A percentile compares a stretch with the other conserved stretches of the same genome.
Evolutionary conservation across 1,140 invertebrate genomes (phyloP).

Genomic region (Carposina sasakii): DNA sequence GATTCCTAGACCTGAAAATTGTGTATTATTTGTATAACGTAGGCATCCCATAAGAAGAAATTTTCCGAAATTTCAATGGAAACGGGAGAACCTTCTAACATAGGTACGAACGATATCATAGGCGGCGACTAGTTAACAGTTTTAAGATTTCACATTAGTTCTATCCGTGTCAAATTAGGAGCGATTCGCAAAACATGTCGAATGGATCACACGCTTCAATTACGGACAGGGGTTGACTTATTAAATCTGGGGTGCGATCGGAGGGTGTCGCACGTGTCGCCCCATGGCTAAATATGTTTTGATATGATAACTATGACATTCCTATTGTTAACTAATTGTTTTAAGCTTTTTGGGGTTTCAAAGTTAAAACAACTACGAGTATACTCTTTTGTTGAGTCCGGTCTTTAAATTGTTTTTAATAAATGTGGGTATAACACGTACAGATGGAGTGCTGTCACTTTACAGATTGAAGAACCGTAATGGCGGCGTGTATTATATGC

Average conservation of each 20-base stretch:
- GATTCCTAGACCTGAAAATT: too few species aligned
- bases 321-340: slow-evolving; percentile 44
- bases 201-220: slow-evolving; percentile 64
- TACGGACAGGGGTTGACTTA: slow-evolving; percentile 36
- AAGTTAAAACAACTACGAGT: too few species aligned
- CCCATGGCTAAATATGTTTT: slow-evolving; percentile 51
- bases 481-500: too few species aligned
- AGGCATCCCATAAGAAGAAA: neutral
- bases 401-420: too few species aligned
- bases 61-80: neutral
- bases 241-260: slow-evolving; percentile 30
- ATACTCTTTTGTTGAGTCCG: too few species aligned
- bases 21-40: neutral
- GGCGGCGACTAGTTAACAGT: neutral
- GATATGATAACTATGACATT: slow-evolving; percentile 49
- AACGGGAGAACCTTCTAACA: neutral
- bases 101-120: neutral
- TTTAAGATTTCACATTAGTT: neutral
- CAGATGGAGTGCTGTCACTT: too few species aligned
- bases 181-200: slow-evolving; percentile 65
- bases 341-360: slow-evolving; percentile 18
- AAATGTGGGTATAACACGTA: too few species aligned
- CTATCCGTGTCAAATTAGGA: slow-evolving; percentile 58
- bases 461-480: too few species aligned
- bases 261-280: slow-evolving; percentile 44